Evolutionary conservation across 2,797 vertebrate species (phyloP).

Genomic region (Chelon auratus): DNA sequence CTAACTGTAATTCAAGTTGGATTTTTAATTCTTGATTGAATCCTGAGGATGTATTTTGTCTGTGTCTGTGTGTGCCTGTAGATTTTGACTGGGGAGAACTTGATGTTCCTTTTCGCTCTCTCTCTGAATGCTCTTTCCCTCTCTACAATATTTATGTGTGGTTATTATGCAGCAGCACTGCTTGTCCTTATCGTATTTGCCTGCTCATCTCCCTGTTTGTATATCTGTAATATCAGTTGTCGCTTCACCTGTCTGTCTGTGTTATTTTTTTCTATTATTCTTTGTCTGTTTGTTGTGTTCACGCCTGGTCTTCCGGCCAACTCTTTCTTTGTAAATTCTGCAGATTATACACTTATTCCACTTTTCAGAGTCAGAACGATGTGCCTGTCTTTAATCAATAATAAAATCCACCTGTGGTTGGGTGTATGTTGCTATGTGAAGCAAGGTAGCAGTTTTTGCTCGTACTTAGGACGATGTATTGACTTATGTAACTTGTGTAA

Average conservation of each 20-base stretch:
- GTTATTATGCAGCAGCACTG: conserved; percentile 29
- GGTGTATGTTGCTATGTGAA: too few species aligned
- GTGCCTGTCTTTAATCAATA: too few species aligned
- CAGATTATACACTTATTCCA: too few species aligned
- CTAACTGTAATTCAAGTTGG: conserved; percentile 5
- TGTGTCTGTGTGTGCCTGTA: too few species aligned
- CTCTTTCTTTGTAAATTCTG: too few species aligned
- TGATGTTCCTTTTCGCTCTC: conserved; percentile 15
- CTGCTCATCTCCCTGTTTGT: not conserved
- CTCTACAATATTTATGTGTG: conserved; percentile 34
- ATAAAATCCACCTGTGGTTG: too few species aligned
- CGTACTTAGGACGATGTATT: not conserved
- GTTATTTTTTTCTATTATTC: not conserved
- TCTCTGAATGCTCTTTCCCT: not conserved
- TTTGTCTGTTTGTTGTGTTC: conserved; percentile 8
- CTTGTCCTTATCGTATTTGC: conserved; percentile 19
- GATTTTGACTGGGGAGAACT: conserved; percentile 4
- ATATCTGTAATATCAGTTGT: conserved; percentile 17
- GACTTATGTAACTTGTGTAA: not conserved
- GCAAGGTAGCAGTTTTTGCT: not conserved
- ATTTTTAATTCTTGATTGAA: conserved; percentile 17
- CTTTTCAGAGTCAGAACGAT: too few species aligned
- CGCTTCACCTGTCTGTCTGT: conserved; percentile 7
- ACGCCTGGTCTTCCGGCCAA: not conserved
- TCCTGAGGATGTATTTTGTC: not conserved